Evolutionary conservation across 1,140 invertebrate genomes (phyloP).

Genomic region (Dolichoris vasculosae): DNA sequence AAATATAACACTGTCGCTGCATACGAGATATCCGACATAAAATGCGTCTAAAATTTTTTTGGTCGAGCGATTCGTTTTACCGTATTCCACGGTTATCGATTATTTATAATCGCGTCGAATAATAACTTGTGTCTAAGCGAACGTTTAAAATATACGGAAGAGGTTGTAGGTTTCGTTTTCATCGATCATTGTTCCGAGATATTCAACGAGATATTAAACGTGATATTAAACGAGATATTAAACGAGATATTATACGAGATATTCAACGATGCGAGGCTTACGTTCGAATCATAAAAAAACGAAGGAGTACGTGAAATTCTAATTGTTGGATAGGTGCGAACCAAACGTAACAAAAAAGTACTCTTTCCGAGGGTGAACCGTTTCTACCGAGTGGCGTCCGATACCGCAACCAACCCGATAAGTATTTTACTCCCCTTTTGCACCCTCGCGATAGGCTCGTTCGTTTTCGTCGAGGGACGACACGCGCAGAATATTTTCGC

Average conservation of each 20-base stretch:
- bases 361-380: conserved; percentile 17
- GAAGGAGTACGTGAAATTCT: too few relatives aligned
- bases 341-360: conserved; percentile 39
- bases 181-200: too few relatives aligned
- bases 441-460: not conserved
- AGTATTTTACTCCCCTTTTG: conserved; percentile 21
- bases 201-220: too few relatives aligned
- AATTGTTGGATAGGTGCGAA: not conserved
- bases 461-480: not conserved
- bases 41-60: not conserved
- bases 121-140: not conserved
- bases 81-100: not conserved
- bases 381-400: not conserved
- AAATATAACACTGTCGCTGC: too few relatives aligned
- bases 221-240: too few relatives aligned
- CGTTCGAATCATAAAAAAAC: too few relatives aligned
- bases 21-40: too few relatives aligned
- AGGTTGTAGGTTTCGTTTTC: too few relatives aligned
- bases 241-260: too few relatives aligned
- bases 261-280: too few relatives aligned
- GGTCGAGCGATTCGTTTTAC: not conserved
- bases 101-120: not conserved
- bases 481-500: conserved; percentile 10
- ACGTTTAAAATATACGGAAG: not conserved
- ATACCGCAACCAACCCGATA: not conserved